Conservation (phyloP, 2,888 invertebrate genomes). For the Sepiola atlantica region DNA sequence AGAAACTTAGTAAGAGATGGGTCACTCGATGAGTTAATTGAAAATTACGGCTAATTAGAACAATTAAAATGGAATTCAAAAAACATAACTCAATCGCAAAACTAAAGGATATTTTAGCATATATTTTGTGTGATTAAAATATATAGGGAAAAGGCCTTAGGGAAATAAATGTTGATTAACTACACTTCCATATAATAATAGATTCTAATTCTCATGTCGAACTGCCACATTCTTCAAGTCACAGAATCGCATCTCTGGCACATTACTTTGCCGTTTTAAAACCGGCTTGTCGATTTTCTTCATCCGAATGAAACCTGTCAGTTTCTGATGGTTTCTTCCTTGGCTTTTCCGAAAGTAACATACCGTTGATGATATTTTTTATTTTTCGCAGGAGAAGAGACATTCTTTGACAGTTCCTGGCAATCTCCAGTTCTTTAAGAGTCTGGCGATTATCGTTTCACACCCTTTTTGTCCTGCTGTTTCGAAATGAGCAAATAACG, state of each 20-base stretch:
- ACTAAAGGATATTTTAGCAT: no score
- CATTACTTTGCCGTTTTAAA: background rate
- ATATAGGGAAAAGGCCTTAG: no score
- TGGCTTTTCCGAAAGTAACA: background rate
- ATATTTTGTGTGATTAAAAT: no score
- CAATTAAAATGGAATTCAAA: no score
- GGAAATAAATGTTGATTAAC: no score
- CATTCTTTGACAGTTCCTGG: conserved; percentile 32
- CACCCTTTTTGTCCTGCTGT: background rate
- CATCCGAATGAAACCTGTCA: background rate
- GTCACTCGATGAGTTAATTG: no score
- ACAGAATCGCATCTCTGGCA: background rate
- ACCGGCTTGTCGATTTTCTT: conserved; percentile 1
- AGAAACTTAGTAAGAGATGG: no score
- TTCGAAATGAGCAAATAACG: background rate
- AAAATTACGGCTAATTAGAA: no score
- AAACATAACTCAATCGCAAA: no score
- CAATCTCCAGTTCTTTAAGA: background rate
- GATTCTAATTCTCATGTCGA: background rate
- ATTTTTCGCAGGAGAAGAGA: background rate
- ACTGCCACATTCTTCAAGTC: background rate
- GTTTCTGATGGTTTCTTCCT: conserved; percentile 19
- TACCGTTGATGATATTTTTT: background rate
- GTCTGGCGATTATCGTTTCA: background rate
- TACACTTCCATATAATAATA: no score